A percentile compares a stretch with the other conserved stretches of the same genome.
Evolutionary conservation across 1,140 invertebrate genomes (phyloP).

Genomic region (Drosophila kepulauana): DNA sequence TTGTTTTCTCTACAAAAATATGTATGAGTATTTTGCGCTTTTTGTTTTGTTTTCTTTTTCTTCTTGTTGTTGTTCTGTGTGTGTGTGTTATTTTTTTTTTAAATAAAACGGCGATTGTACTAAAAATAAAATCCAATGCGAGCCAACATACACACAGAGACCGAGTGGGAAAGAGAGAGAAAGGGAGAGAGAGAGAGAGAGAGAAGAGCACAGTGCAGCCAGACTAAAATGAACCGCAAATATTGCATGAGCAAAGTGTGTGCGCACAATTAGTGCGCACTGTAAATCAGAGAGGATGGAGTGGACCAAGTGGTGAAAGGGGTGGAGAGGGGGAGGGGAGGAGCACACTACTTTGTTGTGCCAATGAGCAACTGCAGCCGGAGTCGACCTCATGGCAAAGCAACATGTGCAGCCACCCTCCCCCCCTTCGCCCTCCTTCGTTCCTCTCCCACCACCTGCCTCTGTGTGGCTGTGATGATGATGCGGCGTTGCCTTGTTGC

Average conservation of each 20-base stretch:
- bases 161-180: neutral
- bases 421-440: neutral
- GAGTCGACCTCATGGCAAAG: constrained; percentile 24
- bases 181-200: neutral
- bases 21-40: constrained; percentile 84
- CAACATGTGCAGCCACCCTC: constrained; percentile 44
- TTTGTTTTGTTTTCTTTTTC: constrained; percentile 13
- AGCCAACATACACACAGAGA: constrained; percentile 7
- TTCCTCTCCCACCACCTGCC: too few species aligned
- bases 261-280: constrained; percentile 18
- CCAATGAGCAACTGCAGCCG: constrained; percentile 18
- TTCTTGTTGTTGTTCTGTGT: neutral
- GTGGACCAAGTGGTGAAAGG: neutral
- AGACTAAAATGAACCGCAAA: neutral
- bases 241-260: neutral
- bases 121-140: constrained; percentile 55
- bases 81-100: constrained; percentile 25
- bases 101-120: constrained; percentile 64
- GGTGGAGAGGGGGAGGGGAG: neutral
- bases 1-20: constrained; percentile 85
- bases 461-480: neutral
- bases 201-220: constrained; percentile 6
- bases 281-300: constrained; percentile 10
- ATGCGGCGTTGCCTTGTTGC: constrained; percentile 32
- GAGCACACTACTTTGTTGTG: constrained; percentile 26